Conservation (phyloP, 2,888 invertebrate species). For the Amphipoea lucens region DNA sequence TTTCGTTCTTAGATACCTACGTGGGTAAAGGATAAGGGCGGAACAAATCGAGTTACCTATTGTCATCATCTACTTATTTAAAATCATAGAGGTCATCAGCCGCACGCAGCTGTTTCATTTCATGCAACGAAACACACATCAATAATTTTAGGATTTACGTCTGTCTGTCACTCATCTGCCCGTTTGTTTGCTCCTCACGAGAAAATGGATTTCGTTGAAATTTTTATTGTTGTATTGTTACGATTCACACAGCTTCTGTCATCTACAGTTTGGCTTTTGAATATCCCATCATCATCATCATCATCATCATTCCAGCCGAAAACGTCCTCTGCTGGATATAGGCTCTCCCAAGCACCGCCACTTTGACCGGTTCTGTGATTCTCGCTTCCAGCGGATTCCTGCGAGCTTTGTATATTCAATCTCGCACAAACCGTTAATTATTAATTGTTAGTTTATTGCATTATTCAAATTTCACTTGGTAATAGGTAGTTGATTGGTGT, state of each 20-base stretch:
- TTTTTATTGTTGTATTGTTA: constrained; percentile 6
- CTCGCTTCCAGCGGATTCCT: not conserved
- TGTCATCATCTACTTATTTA: constrained; percentile 31
- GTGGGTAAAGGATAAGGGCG: not conserved
- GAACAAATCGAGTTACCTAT: constrained; percentile 1
- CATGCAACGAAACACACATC: constrained; percentile 23
- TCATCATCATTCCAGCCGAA: too few relatives aligned
- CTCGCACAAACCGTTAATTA: not conserved
- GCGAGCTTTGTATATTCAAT: constrained; percentile 1
- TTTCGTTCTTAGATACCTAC: not conserved
- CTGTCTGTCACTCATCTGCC: constrained; percentile 33
- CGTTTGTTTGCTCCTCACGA: constrained; percentile 34
- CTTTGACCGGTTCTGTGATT: not conserved
- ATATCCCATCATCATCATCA: too few relatives aligned
- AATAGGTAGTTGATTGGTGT: not conserved
- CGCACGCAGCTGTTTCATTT: constrained; percentile 6
- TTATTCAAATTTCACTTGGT: not conserved
- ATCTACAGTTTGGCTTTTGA: not conserved
- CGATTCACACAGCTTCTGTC: constrained; percentile 10
- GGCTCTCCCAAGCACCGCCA: too few relatives aligned
- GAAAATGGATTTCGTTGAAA: constrained; percentile 27
- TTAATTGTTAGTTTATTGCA: not conserved
- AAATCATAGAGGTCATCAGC: constrained; percentile 28
- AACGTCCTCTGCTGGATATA: too few relatives aligned
- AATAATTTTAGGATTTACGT: constrained; percentile 30